Evolutionary conservation across 2,888 invertebrate genomes (phyloP).

Genomic region (Ophioninae sp.): DNA sequence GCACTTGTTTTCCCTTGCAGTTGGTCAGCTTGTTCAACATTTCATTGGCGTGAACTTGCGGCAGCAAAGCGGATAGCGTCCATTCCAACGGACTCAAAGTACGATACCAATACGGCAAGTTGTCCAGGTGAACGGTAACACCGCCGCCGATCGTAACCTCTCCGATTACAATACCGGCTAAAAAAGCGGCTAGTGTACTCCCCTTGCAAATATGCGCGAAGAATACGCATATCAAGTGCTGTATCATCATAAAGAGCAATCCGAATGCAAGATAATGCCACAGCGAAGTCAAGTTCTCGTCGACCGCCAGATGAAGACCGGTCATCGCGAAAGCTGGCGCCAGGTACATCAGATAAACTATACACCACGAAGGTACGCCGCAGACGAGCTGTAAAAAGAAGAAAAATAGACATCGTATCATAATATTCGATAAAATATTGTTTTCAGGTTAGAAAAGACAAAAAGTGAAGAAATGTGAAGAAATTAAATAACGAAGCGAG

Average conservation of each 20-base stretch:
- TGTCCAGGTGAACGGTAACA: constrained; percentile 75
- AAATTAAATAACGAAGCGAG: constrained; percentile 19
- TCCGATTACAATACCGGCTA: constrained; percentile 75
- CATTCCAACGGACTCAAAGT: constrained; percentile 77
- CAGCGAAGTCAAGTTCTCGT: constrained; percentile 76
- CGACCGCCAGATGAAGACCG: constrained; percentile 85
- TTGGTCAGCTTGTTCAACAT: constrained; percentile 72
- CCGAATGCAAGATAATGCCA: constrained; percentile 77
- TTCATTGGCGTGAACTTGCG: constrained; percentile 72
- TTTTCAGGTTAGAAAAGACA: not conserved
- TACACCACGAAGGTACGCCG: constrained; percentile 89
- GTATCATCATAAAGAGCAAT: constrained; percentile 75
- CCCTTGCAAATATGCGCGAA: constrained; percentile 77
- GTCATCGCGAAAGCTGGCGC: constrained; percentile 95
- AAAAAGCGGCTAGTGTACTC: constrained; percentile 73
- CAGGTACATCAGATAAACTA: constrained; percentile 92
- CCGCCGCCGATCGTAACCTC: constrained; percentile 76
- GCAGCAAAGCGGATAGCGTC: constrained; percentile 74
- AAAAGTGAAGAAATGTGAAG: constrained; percentile 20
- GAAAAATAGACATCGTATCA: not conserved
- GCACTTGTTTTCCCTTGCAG: constrained; percentile 84
- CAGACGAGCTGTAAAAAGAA: constrained; percentile 85
- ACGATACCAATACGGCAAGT: constrained; percentile 77
- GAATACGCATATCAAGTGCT: constrained; percentile 76
- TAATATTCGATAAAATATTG: constrained; percentile 8